Conservation (phyloP, 2,113 vertebrate genomes). For the Riparia riparia region DNA sequence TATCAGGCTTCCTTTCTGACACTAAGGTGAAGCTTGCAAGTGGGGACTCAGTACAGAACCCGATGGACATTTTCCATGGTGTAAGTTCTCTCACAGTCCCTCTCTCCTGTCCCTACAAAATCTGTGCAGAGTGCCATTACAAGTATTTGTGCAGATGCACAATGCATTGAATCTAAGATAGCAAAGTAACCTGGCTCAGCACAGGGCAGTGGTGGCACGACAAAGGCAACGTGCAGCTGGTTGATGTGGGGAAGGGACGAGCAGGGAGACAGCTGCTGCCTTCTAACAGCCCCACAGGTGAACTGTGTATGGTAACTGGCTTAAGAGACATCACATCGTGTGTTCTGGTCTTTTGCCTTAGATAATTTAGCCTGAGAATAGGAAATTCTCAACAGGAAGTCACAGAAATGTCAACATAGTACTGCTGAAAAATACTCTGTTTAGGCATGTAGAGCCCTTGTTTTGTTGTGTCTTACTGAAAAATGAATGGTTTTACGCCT, state of each 20-base stretch:
- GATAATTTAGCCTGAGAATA: background rate
- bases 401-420: background rate
- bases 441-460: background rate
- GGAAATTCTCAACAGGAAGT: background rate
- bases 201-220: fast-evolving
- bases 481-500: background rate
- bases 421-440: background rate
- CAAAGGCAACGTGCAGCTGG: fast-evolving
- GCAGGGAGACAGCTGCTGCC: background rate
- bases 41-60: background rate
- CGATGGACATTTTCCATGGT: fast-evolving
- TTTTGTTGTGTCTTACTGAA: background rate
- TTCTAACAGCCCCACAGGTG: background rate
- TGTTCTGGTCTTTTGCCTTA: background rate
- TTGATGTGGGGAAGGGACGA: background rate
- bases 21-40: background rate
- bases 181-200: background rate
- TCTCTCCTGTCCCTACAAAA: background rate
- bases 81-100: background rate
- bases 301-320: background rate
- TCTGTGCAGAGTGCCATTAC: background rate
- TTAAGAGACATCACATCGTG: background rate
- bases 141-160: background rate
- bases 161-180: background rate
- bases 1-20: background rate